Conservation (phyloP, 2,888 invertebrate genomes). For the Opisthograptis luteolata region DNA sequence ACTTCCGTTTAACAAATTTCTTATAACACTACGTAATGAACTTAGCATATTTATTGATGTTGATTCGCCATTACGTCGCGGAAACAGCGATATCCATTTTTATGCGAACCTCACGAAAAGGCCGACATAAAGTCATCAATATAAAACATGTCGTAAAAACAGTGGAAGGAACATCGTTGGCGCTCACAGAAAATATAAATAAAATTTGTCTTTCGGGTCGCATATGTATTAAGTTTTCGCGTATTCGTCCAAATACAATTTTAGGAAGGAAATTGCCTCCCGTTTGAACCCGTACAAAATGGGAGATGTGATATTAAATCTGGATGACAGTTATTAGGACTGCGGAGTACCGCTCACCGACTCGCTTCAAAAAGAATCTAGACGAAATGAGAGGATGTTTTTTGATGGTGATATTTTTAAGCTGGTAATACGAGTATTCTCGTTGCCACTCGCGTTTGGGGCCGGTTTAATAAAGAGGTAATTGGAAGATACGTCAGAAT, state of each 20-base stretch:
- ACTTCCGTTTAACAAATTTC: slow-evolving; percentile 27
- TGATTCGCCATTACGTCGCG: slow-evolving; percentile 28
- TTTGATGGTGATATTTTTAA: slow-evolving; percentile 59
- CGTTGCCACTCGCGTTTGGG: slow-evolving; percentile 18
- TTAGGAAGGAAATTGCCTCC: slow-evolving; percentile 80
- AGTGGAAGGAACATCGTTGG: slow-evolving; percentile 44
- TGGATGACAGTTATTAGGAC: slow-evolving; percentile 80
- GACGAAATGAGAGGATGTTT: slow-evolving; percentile 61
- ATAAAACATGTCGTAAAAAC: slow-evolving; percentile 64
- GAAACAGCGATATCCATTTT: slow-evolving; percentile 25
- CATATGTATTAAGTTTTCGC: slow-evolving; percentile 78
- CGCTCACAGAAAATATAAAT: slow-evolving; percentile 64
- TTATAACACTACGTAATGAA: slow-evolving; percentile 30
- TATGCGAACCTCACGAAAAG: slow-evolving; percentile 27
- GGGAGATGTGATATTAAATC: slow-evolving; percentile 81
- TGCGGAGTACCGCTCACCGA: slow-evolving; percentile 58
- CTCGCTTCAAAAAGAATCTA: slow-evolving; percentile 59
- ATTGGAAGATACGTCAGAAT: slow-evolving; percentile 10
- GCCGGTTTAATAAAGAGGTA: slow-evolving; percentile 25
- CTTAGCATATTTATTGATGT: slow-evolving; percentile 30
- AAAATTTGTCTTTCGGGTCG: slow-evolving; percentile 75
- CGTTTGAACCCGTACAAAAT: slow-evolving; percentile 71
- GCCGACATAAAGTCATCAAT: slow-evolving; percentile 55
- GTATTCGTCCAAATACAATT: slow-evolving; percentile 79
- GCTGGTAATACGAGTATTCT: slow-evolving; percentile 42